A percentile compares a stretch with the other conserved stretches of the same genome.
Conservation (phyloP, 2,113 vertebrate species). For the Egretta garzetta region DNA sequence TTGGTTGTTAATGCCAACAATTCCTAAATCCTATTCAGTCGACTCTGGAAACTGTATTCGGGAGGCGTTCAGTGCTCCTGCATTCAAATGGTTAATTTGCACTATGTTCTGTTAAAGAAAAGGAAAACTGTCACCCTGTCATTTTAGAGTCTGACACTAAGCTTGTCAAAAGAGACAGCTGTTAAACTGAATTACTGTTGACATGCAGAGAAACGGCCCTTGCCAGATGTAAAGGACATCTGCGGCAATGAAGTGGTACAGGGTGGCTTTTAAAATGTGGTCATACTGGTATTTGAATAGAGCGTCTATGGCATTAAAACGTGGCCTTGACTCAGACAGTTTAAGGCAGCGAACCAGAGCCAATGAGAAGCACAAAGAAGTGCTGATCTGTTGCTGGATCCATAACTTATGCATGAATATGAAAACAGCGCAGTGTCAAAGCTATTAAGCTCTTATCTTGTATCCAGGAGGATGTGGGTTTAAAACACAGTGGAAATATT, state of each 20-base stretch:
- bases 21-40: constrained; percentile 5
- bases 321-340: constrained; percentile 69
- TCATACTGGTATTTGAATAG: constrained; percentile 75
- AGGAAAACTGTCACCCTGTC: constrained; percentile 80
- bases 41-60: background rate
- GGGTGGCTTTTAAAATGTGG: constrained; percentile 80
- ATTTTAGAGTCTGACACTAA: constrained; percentile 81
- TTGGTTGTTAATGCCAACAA: background rate
- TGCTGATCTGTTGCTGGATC: constrained; percentile 62
- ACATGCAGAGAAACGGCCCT: constrained; percentile 76
- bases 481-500: constrained; percentile 51
- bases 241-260: constrained; percentile 78
- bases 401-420: constrained; percentile 60
- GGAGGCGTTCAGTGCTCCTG: constrained; percentile 23
- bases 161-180: constrained; percentile 85
- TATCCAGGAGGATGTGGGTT: constrained; percentile 38
- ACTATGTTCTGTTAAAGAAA: constrained; percentile 73
- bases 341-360: constrained; percentile 65
- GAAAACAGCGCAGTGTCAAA: constrained; percentile 40
- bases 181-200: constrained; percentile 85
- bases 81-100: constrained; percentile 78
- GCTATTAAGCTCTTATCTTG: constrained; percentile 54
- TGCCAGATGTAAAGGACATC: constrained; percentile 85
- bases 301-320: constrained; percentile 69
- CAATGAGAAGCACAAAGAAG: constrained; percentile 71